Evolutionary conservation across 2,113 vertebrate genomes (phyloP).

Genomic region (Myotis yumanensis): DNA sequence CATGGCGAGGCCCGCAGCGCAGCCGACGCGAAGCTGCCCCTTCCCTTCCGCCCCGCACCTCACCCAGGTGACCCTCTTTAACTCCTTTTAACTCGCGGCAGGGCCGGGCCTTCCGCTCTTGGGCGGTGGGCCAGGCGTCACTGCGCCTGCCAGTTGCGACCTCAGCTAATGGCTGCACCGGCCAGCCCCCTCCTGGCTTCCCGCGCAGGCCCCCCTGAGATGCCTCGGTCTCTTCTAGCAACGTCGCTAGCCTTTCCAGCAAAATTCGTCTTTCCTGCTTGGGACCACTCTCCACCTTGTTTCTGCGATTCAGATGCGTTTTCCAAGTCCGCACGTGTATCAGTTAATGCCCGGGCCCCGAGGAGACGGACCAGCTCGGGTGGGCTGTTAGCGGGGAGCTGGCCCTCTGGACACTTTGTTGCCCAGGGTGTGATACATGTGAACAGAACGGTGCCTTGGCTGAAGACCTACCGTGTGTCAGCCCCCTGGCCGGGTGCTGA

Average conservation of each 20-base stretch:
- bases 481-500: not conserved
- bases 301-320: not conserved
- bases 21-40: not conserved
- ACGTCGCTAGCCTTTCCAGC: not conserved
- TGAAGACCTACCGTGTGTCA: not conserved
- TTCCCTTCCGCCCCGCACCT: not conserved
- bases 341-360: too few species aligned
- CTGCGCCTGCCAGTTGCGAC: not conserved
- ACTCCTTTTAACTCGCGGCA: not conserved
- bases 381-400: not conserved
- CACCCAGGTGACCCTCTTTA: not conserved
- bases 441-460: not conserved
- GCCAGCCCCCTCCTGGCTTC: too few species aligned
- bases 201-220: not conserved
- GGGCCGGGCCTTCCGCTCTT: not conserved
- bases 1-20: not conserved
- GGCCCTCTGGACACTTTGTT: not conserved
- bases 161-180: not conserved
- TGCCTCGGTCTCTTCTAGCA: not conserved
- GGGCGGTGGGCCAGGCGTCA: not conserved
- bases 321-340: not conserved
- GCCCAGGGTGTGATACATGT: not conserved
- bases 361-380: not conserved
- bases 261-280: not conserved
- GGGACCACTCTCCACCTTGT: not conserved